Conservation (phyloP, 2,113 vertebrate genomes). For the Sterrhoptilus dennistouni region DNA sequence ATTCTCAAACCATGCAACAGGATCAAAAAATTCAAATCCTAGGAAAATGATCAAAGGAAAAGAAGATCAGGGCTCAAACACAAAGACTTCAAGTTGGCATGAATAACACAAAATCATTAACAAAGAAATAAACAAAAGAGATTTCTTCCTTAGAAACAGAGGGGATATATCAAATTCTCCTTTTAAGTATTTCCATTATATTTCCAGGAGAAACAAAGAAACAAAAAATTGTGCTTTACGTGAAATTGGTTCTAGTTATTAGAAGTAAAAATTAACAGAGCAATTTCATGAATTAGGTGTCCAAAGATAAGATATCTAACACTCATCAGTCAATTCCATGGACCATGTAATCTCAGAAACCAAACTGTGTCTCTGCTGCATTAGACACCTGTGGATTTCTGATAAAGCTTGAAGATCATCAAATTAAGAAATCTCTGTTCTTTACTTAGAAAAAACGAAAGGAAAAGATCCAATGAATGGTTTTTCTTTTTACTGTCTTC, state of each 20-base stretch:
- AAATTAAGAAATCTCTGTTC: neutral
- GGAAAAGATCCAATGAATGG: fast-evolving
- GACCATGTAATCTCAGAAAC: neutral
- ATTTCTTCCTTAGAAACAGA: neutral
- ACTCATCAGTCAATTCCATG: neutral
- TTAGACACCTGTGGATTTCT: neutral
- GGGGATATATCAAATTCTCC: neutral
- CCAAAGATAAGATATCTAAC: neutral
- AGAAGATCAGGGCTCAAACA: neutral
- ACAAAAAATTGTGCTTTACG: neutral
- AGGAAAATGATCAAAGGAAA: neutral
- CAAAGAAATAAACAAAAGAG: neutral
- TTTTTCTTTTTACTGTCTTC: neutral
- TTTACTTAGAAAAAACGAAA: neutral
- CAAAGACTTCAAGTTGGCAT: neutral
- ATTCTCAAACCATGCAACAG: neutral
- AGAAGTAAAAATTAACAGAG: neutral
- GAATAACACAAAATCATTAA: neutral
- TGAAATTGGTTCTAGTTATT: neutral
- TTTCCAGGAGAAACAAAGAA: neutral
- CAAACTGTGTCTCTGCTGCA: neutral
- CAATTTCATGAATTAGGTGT: neutral
- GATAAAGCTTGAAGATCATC: neutral
- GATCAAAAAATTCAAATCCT: neutral
- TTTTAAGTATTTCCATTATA: neutral